Percentiles rank a stretch among this genome's conserved stretches.
phyloP scores from a whole-genome alignment of 1,140 invertebrate genomes.

The Homalodisca vitripennis region DNA sequence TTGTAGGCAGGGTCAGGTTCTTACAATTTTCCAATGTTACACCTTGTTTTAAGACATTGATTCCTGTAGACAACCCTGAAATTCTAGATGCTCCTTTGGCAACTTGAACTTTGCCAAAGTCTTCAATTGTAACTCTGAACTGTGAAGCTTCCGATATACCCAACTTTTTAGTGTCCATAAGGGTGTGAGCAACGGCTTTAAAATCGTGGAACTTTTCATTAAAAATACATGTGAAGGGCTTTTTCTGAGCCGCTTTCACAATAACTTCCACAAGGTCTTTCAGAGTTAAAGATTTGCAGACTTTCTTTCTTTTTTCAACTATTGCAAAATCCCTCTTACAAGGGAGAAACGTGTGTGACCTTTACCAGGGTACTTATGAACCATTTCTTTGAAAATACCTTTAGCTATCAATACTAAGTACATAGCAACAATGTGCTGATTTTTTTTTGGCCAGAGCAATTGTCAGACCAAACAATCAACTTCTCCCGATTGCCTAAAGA shows the following conservation, averaged over 20 bases:
- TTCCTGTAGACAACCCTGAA: too few species aligned
- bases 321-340: too few species aligned
- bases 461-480: slow-evolving; percentile 27
- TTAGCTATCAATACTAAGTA: slow-evolving; percentile 18
- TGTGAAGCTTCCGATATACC: too few species aligned
- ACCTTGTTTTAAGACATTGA: too few species aligned
- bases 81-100: too few species aligned
- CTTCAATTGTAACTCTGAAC: too few species aligned
- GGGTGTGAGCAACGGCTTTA: slow-evolving; percentile 16
- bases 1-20: too few species aligned
- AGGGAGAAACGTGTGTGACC: slow-evolving; percentile 20
- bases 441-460: slow-evolving; percentile 29
- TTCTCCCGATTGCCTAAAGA: not conserved
- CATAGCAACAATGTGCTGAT: slow-evolving; percentile 21
- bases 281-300: not conserved
- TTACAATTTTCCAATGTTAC: too few species aligned
- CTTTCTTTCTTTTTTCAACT: too few species aligned
- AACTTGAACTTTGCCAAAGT: too few species aligned
- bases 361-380: slow-evolving; percentile 28
- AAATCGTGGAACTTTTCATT: slow-evolving; percentile 19
- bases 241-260: slow-evolving; percentile 12
- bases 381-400: slow-evolving; percentile 10
- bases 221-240: slow-evolving; percentile 26
- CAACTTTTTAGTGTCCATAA: too few species aligned
- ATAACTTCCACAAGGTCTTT: slow-evolving; percentile 17